Base-by-base conservation (phyloP, 35 echinoderm and acorn worm species). In the Apostichopus parvimensis region DNA sequence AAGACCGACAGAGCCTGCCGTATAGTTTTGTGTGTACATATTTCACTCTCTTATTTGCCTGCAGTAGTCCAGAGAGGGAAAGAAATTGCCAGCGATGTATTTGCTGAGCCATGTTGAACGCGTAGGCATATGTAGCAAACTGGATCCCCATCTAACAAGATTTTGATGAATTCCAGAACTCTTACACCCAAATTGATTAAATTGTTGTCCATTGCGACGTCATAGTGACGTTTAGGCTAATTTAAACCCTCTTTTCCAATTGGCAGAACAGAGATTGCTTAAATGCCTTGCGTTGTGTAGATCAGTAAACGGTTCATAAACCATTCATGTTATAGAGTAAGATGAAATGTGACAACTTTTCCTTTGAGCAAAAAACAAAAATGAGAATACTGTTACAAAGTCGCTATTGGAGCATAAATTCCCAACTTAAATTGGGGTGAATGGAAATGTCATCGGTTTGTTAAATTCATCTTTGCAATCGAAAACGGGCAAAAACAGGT, bases 151-250 rank as follows among this genome's bases (percentile, higher is more conserved):
- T 22, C 71, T 75, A 75, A 75, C 21, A 75, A 75, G 71, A 75
- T 18, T 75, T 75, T 75, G 71, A 75, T 75, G 71, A 75, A 75
- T 75, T n/a, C 71, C 71, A 75, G 71, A 75, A 22, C 71, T 75
- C 71, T 22, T 75, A 18, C 13, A 75, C 71, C 14, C 71, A 75
- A 75, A 75, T 75, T 75, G 71, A 75, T 75, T 20, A 75, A 75
- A 75, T 75, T 13, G 71, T 75, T 75, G 71, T 75, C 17, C 18
- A 75, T 75, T 75, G 14, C n/a, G 71, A 75, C 71, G 71, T 75
- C 71, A 75, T 75, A 22, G 17, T 75, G 71, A 75, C 71, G 71
- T 18, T 75, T 14, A 75, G 34, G 34, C 34, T 45, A 45, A 75
- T 75, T 75, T 18, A 75, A 22, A 20, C 71, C 17, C 11, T 75